These are phyloP conservation scores for Lucilia sericata DNA, from an alignment of 1,140 invertebrate genomes.

Conservation along the genomic window DNA sequence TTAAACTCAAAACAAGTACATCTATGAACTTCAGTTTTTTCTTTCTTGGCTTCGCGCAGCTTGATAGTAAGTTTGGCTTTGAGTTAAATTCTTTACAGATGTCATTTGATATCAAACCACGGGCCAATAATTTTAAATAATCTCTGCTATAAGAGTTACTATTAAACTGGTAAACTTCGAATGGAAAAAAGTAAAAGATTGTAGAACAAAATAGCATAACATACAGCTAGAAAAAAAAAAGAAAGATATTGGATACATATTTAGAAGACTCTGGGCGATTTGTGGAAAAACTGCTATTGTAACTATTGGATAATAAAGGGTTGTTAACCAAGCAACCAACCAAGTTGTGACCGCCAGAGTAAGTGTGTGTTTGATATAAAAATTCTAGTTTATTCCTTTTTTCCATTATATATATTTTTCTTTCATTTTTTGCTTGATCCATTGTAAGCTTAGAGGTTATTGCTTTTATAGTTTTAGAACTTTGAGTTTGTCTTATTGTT, in stretches of 20 bases:
- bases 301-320: conserved; percentile 6
- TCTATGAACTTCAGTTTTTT: no score
- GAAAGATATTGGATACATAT: background rate
- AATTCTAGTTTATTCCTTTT: background rate
- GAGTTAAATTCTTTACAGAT: background rate
- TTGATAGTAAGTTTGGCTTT: background rate
- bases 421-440: background rate
- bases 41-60: background rate
- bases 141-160: background rate
- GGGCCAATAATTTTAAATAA: conserved; percentile 15
- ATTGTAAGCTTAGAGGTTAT: conserved; percentile 3
- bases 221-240: background rate
- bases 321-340: conserved; percentile 8
- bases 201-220: background rate
- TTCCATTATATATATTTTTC: background rate
- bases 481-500: background rate
- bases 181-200: background rate
- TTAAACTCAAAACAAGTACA: background rate
- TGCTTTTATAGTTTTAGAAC: background rate
- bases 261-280: background rate
- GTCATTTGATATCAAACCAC: conserved; percentile 16
- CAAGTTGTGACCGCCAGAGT: background rate
- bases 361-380: background rate
- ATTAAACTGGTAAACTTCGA: background rate
- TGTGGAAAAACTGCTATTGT: background rate